Evolutionary conservation across 2,113 vertebrate species (phyloP).

Genomic region (Tragulus kanchil): DNA sequence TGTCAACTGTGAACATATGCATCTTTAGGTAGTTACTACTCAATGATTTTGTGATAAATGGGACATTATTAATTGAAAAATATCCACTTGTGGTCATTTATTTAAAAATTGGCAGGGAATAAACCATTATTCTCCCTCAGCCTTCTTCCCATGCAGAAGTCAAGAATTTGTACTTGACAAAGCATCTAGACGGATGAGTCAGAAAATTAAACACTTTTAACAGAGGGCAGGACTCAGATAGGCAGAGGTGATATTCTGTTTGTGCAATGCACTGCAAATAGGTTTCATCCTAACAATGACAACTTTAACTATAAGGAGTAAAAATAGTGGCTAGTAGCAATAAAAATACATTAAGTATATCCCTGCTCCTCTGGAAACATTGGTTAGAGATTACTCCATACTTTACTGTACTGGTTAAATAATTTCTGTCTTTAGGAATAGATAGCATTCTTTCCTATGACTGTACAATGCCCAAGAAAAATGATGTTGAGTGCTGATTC

Average conservation of each 20-base stretch:
- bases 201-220: background rate
- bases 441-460: background rate
- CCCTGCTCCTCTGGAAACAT: background rate
- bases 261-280: background rate
- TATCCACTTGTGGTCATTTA: background rate
- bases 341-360: background rate
- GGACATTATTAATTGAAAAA: constrained; percentile 28
- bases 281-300: background rate
- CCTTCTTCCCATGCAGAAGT: background rate
- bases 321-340: background rate
- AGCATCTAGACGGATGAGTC: background rate
- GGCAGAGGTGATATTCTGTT: background rate
- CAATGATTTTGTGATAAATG: constrained; percentile 32
- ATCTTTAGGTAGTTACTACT: background rate
- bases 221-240: background rate
- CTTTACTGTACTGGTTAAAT: background rate
- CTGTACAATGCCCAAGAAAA: background rate
- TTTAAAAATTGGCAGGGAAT: constrained; percentile 46
- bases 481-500: background rate
- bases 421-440: background rate
- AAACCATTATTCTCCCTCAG: background rate
- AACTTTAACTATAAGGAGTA: background rate
- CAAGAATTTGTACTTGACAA: background rate
- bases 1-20: background rate
- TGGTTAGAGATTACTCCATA: background rate